A percentile compares a stretch with the other conserved stretches of the same genome.
phyloP scores from a whole-genome alignment of 2,888 invertebrate genomes.

The Lasioglossum leucozonium region DNA sequence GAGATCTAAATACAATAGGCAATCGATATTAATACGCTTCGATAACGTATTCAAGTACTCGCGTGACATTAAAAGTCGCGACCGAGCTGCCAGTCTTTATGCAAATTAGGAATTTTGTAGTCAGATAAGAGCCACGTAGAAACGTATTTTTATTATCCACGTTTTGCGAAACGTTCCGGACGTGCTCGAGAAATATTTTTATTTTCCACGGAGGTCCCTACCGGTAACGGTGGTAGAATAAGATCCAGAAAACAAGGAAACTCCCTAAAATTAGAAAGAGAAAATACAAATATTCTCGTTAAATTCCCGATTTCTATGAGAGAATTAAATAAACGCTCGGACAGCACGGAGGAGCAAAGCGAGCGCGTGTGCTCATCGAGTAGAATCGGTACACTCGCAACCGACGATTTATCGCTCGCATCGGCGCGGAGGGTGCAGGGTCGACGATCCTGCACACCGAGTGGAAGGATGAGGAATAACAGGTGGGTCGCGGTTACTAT shows the following conservation, averaged over 20 bases:
- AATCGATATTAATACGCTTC: not conserved
- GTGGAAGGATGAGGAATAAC: constrained; percentile 29
- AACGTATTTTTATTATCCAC: not conserved
- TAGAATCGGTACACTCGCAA: not conserved
- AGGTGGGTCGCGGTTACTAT: constrained; percentile 34
- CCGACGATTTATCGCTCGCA: not conserved
- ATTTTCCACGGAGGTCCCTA: not conserved
- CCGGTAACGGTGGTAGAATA: too few relatives aligned
- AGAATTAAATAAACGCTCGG: not conserved
- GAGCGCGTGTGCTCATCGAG: not conserved
- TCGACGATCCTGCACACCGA: not conserved
- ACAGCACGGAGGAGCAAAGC: not conserved
- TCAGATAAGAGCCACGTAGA: too few relatives aligned
- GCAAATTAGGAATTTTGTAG: not conserved
- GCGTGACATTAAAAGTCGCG: not conserved
- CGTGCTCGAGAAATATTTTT: not conserved
- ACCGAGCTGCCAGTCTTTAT: not conserved
- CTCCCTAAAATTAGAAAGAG: too few relatives aligned
- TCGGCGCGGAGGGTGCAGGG: not conserved
- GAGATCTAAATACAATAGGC: not conserved
- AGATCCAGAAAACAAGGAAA: too few relatives aligned
- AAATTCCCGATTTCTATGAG: not conserved
- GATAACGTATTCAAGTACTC: not conserved
- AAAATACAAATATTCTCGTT: too few relatives aligned
- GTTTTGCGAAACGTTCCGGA: too few relatives aligned